phyloP scores from a whole-genome alignment of 2,888 invertebrate genomes.

The Caenorhabditis uteleia region DNA sequence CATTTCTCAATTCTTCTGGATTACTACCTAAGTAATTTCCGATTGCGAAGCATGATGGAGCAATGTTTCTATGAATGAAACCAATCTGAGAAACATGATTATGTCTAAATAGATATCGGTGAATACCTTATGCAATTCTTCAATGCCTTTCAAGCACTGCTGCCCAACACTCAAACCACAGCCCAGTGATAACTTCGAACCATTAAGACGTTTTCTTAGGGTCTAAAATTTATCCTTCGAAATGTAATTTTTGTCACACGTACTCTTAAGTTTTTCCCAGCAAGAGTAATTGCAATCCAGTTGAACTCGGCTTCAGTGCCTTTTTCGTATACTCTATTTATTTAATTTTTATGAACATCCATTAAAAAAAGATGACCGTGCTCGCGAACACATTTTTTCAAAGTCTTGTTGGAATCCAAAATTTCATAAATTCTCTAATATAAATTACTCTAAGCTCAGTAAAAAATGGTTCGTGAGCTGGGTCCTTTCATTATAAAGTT shows the following conservation, averaged over 20 bases:
- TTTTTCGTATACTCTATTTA: slow-evolving; percentile 32
- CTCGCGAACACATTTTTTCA: too few species aligned
- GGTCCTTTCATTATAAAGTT: too few species aligned
- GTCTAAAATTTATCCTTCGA: background rate
- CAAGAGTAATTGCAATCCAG: slow-evolving; percentile 49
- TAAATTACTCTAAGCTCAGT: background rate
- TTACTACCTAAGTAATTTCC: slow-evolving; percentile 34
- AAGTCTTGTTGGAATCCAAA: too few species aligned
- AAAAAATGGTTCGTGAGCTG: too few species aligned
- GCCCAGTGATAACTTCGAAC: slow-evolving; percentile 41
- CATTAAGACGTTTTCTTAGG: slow-evolving; percentile 36
- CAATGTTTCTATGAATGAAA: slow-evolving; percentile 46
- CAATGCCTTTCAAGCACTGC: slow-evolving; percentile 48
- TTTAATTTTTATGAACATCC: too few species aligned
- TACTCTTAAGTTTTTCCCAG: slow-evolving; percentile 39
- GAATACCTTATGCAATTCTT: slow-evolving; percentile 45
- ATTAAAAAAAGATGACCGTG: too few species aligned
- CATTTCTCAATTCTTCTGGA: slow-evolving; percentile 27
- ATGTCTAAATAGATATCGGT: too few species aligned
- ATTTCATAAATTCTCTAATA: too few species aligned
- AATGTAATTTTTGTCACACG: background rate
- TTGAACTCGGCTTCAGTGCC: slow-evolving; percentile 42
- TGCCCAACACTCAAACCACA: slow-evolving; percentile 46
- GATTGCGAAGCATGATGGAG: slow-evolving; percentile 48
- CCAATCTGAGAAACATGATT: slow-evolving; percentile 23